phyloP scores from a whole-genome alignment of 2,797 vertebrate species.

The Sebastes miniatus region DNA sequence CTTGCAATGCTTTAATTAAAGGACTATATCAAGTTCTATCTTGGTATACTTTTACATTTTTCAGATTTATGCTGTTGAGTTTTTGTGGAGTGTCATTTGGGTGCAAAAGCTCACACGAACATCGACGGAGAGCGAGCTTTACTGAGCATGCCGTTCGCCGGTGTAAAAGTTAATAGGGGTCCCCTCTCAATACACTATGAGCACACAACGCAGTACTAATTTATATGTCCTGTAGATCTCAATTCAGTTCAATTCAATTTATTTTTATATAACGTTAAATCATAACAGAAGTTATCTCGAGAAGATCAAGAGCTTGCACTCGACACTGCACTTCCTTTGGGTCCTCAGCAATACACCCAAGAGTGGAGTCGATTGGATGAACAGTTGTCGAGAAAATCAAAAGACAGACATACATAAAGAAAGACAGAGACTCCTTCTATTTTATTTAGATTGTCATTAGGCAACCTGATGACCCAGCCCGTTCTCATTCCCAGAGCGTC shows the following conservation, averaged over 20 bases:
- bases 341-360: too few species aligned
- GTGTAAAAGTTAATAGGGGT: neutral
- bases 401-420: too few species aligned
- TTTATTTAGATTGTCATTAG: neutral
- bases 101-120: too few species aligned
- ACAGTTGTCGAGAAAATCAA: neutral
- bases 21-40: neutral
- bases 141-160: neutral
- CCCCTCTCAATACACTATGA: neutral
- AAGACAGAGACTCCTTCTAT: neutral
- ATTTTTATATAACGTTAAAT: fast-evolving
- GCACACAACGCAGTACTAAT: neutral
- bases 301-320: too few species aligned
- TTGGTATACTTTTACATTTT: neutral
- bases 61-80: neutral
- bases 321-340: too few species aligned
- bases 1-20: neutral
- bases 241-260: too few species aligned
- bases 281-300: too few species aligned
- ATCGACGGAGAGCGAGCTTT: neutral
- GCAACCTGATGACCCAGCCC: neutral
- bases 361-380: too few species aligned
- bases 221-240: neutral
- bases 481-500: too few species aligned
- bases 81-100: neutral